These are phyloP conservation scores for Bujurquina vittata DNA, from an alignment of 2,113 vertebrate genomes.

Conservation along the genomic window DNA sequence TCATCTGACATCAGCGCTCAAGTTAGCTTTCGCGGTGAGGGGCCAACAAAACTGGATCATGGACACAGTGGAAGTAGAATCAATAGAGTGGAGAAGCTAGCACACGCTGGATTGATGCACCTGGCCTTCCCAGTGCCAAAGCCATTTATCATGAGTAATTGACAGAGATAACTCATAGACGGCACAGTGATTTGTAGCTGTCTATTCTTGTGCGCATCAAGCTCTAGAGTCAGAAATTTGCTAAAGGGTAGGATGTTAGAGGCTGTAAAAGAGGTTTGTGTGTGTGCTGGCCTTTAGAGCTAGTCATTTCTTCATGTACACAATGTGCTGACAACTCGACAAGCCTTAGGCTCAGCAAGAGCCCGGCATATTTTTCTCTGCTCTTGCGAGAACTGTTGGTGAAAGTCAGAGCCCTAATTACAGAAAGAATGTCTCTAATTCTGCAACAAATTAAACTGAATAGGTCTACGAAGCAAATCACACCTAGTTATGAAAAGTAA, in stretches of 20 bases:
- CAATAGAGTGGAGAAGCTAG: conserved; percentile 63
- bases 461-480: background rate
- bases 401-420: conserved; percentile 5
- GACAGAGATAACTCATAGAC: conserved; percentile 72
- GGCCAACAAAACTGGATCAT: conserved; percentile 65
- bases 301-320: conserved; percentile 24
- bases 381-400: conserved; percentile 8
- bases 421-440: background rate
- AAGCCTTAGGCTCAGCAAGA: background rate
- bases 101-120: conserved; percentile 66
- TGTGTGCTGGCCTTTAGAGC: conserved; percentile 7
- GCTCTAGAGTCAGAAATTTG: conserved; percentile 33
- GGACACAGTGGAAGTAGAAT: conserved; percentile 59
- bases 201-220: conserved; percentile 45
- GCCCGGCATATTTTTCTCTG: background rate
- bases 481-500: background rate
- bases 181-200: conserved; percentile 64
- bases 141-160: conserved; percentile 73
- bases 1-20: conserved; percentile 74
- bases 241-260: conserved; percentile 39
- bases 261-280: conserved; percentile 13
- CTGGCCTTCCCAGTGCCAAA: conserved; percentile 67
- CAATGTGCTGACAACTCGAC: conserved; percentile 21
- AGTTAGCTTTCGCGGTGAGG: conserved; percentile 70
- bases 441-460: background rate